A percentile compares a stretch with the other conserved stretches of the same genome.
Evolutionary conservation across 1,140 invertebrate species (phyloP).

Genomic region (Drosophila tristis): DNA sequence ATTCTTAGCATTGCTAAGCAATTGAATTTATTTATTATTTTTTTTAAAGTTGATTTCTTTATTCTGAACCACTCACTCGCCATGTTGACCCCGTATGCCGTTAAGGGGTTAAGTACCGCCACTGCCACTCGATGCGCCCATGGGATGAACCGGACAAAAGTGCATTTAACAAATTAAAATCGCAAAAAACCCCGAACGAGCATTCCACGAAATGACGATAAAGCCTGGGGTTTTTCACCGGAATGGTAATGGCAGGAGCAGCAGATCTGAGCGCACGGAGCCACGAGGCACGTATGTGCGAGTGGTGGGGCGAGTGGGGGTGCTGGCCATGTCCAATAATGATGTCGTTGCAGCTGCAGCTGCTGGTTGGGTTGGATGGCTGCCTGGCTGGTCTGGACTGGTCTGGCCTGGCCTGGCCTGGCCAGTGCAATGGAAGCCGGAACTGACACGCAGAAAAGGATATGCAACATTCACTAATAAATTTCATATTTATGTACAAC

Average conservation of each 20-base stretch:
- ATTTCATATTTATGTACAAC: slow-evolving; percentile 78
- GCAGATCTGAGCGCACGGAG: too few species aligned
- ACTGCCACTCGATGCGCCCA: slow-evolving; percentile 19
- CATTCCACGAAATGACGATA: slow-evolving; percentile 41
- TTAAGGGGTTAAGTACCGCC: slow-evolving; percentile 32
- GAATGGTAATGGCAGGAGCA: background rate
- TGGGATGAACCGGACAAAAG: slow-evolving; percentile 62
- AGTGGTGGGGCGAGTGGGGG: background rate
- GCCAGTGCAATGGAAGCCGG: slow-evolving; percentile 71
- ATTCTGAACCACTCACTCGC: background rate
- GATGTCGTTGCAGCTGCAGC: slow-evolving; percentile 32
- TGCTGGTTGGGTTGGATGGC: background rate
- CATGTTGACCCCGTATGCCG: slow-evolving; percentile 2
- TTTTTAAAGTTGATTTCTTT: too few species aligned
- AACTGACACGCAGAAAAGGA: slow-evolving; percentile 80
- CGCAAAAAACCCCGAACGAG: slow-evolving; percentile 51
- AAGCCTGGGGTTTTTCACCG: slow-evolving; percentile 15
- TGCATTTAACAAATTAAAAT: slow-evolving; percentile 80
- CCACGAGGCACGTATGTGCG: too few species aligned
- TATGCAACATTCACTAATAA: slow-evolving; percentile 80
- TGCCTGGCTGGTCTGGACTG: background rate
- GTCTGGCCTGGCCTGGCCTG: slow-evolving; percentile 21
- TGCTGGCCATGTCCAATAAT: slow-evolving; percentile 27
- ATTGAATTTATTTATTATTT: too few species aligned
- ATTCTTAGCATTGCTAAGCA: too few species aligned